Evolutionary conservation across 2,113 vertebrate species (phyloP).

Genomic region (Lepus europaeus): DNA sequence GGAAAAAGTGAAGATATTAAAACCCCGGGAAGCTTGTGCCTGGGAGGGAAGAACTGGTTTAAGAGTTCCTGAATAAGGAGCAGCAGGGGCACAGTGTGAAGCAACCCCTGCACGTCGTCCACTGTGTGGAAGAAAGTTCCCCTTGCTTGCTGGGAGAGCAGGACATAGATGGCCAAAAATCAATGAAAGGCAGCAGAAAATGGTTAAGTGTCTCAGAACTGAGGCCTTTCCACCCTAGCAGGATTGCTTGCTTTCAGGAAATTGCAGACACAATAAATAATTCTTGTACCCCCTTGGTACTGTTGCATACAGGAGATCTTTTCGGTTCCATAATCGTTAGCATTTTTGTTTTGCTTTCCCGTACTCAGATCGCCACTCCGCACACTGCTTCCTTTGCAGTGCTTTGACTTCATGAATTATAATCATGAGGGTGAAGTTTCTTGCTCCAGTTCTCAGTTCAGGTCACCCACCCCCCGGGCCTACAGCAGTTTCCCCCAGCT

Average conservation of each 20-base stretch:
- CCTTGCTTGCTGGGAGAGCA: neutral
- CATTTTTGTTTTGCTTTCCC: neutral
- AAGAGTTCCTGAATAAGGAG: fast-evolving
- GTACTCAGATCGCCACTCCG: neutral
- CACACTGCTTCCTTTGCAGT: neutral
- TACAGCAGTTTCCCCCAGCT: neutral
- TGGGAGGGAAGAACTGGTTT: neutral
- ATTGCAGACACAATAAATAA: neutral
- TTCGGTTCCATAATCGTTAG: neutral
- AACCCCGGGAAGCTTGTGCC: neutral
- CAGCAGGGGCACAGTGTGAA: neutral
- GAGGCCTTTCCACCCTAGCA: neutral
- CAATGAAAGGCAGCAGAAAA: neutral
- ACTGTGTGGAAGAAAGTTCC: neutral
- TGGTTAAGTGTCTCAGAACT: neutral
- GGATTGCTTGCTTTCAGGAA: neutral
- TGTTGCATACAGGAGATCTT: neutral
- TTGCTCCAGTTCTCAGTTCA: neutral
- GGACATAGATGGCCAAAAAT: neutral
- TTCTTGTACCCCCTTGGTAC: neutral
- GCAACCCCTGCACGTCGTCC: neutral
- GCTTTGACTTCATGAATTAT: neutral
- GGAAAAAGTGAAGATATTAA: neutral
- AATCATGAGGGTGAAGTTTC: neutral
- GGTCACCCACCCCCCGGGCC: neutral